Evolutionary conservation across 2,797 vertebrate species (phyloP).

Genomic region (Hyperoplus immaculatus): DNA sequence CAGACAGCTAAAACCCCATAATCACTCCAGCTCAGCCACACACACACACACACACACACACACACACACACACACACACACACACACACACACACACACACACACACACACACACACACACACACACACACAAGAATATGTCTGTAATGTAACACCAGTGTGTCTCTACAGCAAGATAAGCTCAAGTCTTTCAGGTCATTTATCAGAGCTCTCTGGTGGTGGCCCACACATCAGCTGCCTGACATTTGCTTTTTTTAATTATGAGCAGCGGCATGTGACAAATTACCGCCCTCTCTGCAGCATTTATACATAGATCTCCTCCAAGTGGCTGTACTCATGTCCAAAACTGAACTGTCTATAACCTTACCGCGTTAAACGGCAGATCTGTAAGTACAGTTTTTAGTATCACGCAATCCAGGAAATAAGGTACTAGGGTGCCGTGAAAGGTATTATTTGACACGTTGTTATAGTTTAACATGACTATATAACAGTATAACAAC

Average conservation of each 20-base stretch:
- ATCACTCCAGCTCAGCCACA: slow-evolving; percentile 43
- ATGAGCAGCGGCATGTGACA: slow-evolving; percentile 35
- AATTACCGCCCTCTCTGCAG: slow-evolving; percentile 32
- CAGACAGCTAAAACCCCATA: slow-evolving; percentile 54
- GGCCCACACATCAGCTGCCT: slow-evolving; percentile 43
- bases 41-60: slow-evolving; percentile 28
- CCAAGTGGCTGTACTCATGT: slow-evolving; percentile 1
- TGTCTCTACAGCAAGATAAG: slow-evolving; percentile 66
- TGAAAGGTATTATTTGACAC: too few species aligned
- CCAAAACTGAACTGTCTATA: neutral
- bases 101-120: slow-evolving; percentile 26
- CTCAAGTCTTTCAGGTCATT: slow-evolving; percentile 62
- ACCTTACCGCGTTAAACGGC: neutral
- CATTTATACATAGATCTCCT: slow-evolving; percentile 18
- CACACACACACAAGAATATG: slow-evolving; percentile 41
- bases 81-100: slow-evolving; percentile 34
- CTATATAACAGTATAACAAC: too few species aligned
- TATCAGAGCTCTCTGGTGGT: slow-evolving; percentile 43
- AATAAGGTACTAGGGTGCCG: too few species aligned
- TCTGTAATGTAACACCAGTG: slow-evolving; percentile 64
- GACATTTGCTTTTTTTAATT: slow-evolving; percentile 49
- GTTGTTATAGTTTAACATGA: too few species aligned
- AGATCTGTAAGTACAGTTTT: neutral
- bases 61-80: slow-evolving; percentile 27
- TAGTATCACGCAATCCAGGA: neutral